Base-by-base conservation (phyloP, 2,888 invertebrate genomes). In the Sepioteuthis lessoniana region DNA sequence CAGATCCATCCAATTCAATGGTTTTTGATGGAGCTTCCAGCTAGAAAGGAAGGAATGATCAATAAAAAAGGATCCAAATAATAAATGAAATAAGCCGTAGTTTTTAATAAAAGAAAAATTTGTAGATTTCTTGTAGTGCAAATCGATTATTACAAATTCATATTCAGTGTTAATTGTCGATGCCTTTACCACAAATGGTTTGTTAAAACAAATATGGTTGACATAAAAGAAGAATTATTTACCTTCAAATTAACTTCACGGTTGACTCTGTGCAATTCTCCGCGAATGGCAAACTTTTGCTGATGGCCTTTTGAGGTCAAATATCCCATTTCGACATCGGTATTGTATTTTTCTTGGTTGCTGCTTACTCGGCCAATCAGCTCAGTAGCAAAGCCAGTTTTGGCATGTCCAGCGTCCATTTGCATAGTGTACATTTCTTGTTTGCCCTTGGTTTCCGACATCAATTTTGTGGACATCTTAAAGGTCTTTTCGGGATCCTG, bases 241-340 rank as follows among this genome's bases (percentile, higher is more conserved):
- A 76, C 76, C 35, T 35, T 76, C 76, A 76, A 76, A 76, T 76
- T 76, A 76, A 35, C n/a, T n/a, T 35, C 35, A n/a, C n/a, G 76
- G 76, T 35, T 76, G 16, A 76, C 1, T 35, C 13, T 76, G n/a
- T 76, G 76, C 10, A 76, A n/a, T 76, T 76, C 76, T n/a, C 76
- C 76, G n/a, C 76, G 76, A 35, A 76, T n/a, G 76, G 76, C 76
- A 3, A 76, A 76, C 76, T 76, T 76, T 76, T 76, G 76, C n/a
- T 35, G 76, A n/a, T 76, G 13, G 10, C n/a, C 10, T 19, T n/a
- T 76, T 76, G 19, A n/a, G 76, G n/a, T 76, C n/a, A 76, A 76
- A 76, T 76, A 76, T 76, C 76, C 76, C 76, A 76, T 76, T n/a
- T 76, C 76, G n/a, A 76, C n/a, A 76, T 76, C 76, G 76, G 76